A percentile compares a stretch with the other conserved stretches of the same genome.
phyloP scores from a whole-genome alignment of 1,140 invertebrate species.

The Drosophila aff. region DNA sequence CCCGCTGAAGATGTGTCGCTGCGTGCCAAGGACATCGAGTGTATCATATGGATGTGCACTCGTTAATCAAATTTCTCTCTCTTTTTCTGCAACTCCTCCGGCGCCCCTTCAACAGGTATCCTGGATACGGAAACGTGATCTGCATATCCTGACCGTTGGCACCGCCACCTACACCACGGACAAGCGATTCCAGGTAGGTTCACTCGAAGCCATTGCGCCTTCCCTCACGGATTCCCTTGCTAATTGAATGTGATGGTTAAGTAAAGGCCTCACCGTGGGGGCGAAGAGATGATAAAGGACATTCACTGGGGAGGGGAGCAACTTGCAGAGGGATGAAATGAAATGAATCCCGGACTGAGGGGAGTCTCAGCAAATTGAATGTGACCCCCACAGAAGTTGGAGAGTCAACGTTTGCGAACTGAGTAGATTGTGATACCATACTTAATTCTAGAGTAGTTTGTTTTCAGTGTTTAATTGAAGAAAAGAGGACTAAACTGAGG shows the following conservation, averaged over 20 bases:
- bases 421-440: background rate
- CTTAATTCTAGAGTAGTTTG: background rate
- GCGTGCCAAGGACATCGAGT: constrained; percentile 34
- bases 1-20: constrained; percentile 21
- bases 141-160: constrained; percentile 91
- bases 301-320: background rate
- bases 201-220: background rate
- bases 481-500: background rate
- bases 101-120: constrained; percentile 87
- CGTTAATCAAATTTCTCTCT: constrained; percentile 51
- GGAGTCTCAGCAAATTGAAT: constrained; percentile 11
- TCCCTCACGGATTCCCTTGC: constrained; percentile 10
- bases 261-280: background rate
- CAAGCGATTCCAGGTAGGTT: constrained; percentile 88
- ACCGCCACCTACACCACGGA: constrained; percentile 91
- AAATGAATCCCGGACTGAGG: background rate
- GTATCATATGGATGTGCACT: constrained; percentile 37
- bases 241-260: constrained; percentile 46
- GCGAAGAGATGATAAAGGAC: background rate
- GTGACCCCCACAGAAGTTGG: background rate
- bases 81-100: background rate
- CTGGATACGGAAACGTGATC: constrained; percentile 91
- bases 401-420: background rate
- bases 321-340: background rate
- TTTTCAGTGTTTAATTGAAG: background rate